Conservation (phyloP, 2,888 invertebrate genomes). For the Sphecodes monilicornis region DNA sequence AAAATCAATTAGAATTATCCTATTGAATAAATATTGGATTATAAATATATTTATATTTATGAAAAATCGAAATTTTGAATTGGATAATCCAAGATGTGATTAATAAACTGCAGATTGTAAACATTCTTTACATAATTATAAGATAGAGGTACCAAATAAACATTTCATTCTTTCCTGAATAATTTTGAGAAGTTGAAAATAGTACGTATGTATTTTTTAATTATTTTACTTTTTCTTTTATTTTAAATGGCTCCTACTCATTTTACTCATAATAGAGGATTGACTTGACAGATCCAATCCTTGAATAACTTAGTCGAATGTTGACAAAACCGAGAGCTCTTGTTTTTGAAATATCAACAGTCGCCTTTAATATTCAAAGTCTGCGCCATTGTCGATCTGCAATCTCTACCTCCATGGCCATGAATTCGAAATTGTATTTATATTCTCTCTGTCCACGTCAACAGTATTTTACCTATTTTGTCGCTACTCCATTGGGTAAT, state of each 20-base stretch:
- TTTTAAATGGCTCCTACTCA: too few species aligned
- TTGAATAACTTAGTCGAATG: neutral
- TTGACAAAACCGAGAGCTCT: neutral
- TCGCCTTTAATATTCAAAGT: slow-evolving; percentile 54
- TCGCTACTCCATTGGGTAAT: slow-evolving; percentile 19
- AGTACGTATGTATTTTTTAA: too few species aligned
- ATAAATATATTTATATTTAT: too few species aligned
- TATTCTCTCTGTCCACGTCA: slow-evolving; percentile 45
- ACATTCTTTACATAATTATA: too few species aligned
- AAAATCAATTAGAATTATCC: too few species aligned
- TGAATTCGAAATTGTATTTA: slow-evolving; percentile 53
- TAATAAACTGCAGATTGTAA: too few species aligned
- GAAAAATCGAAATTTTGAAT: too few species aligned
- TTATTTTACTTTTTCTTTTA: too few species aligned
- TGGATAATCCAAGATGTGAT: too few species aligned
- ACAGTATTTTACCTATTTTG: slow-evolving; percentile 58
- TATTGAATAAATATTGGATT: too few species aligned
- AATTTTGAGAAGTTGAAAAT: neutral
- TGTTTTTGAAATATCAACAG: neutral
- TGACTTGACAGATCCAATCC: neutral
- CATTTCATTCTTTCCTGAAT: neutral
- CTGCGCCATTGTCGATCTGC: slow-evolving; percentile 27
- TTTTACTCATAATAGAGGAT: neutral
- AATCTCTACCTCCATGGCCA: slow-evolving; percentile 23
- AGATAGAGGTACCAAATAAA: neutral